Percentiles rank a stretch among this genome's conserved stretches.
These are phyloP conservation scores for Aphelenchoides avenae DNA, from an alignment of 1,140 invertebrate genomes.

Conservation along the genomic window DNA sequence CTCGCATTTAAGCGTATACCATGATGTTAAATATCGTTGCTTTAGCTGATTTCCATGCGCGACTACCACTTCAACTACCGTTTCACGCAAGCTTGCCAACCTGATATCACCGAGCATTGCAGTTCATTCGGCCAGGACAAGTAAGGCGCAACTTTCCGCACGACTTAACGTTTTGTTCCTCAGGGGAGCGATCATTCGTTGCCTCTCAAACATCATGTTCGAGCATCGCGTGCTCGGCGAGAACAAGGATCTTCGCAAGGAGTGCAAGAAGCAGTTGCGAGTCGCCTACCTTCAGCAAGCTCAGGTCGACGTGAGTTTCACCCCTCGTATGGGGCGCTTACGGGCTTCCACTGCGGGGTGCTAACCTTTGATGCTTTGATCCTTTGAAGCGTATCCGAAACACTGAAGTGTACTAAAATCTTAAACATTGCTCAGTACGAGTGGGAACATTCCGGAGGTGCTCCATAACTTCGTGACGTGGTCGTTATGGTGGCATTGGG, in stretches of 20 bases:
- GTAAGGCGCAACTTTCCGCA: slow-evolving; percentile 34
- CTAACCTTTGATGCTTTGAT: too few species aligned
- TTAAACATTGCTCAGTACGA: too few species aligned
- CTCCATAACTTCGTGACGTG: too few species aligned
- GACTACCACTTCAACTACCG: slow-evolving; percentile 89
- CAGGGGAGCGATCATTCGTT: slow-evolving; percentile 78
- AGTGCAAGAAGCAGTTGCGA: slow-evolving; percentile 60
- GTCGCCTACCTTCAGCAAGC: slow-evolving; percentile 59
- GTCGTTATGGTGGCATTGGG: too few species aligned
- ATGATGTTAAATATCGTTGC: too few species aligned
- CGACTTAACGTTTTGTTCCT: slow-evolving; percentile 41
- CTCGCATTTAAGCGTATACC: too few species aligned
- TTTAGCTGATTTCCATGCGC: slow-evolving; percentile 78
- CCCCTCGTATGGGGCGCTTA: too few species aligned
- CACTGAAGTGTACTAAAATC: too few species aligned
- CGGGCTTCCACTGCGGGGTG: too few species aligned
- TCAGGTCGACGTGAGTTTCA: slow-evolving; percentile 58
- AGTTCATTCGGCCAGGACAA: slow-evolving; percentile 57
- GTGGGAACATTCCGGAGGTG: too few species aligned
- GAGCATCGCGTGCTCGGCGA: slow-evolving; percentile 66
- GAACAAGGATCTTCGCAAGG: slow-evolving; percentile 76
- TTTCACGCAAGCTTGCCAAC: slow-evolving; percentile 87
- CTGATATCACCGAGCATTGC: slow-evolving; percentile 77
- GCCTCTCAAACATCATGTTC: slow-evolving; percentile 72
- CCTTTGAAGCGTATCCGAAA: too few species aligned